These are phyloP conservation scores for Lepeophtheirus nordmannii DNA, from an alignment of 2,888 invertebrate species.

Conservation along the genomic window DNA sequence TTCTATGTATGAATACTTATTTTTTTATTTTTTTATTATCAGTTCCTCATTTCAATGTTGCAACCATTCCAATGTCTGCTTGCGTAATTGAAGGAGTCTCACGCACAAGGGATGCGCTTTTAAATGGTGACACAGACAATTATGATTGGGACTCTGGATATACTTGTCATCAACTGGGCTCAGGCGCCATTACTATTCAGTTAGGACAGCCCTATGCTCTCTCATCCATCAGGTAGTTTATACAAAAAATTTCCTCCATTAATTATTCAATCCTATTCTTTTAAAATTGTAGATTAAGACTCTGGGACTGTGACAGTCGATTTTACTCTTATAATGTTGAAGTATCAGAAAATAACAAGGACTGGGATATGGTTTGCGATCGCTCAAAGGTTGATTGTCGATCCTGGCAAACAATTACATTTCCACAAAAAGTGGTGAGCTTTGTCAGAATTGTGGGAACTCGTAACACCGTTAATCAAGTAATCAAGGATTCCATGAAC, in stretches of 20 bases:
- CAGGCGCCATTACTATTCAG: slow-evolving; percentile 85
- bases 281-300: slow-evolving; percentile 50
- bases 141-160: slow-evolving; percentile 99
- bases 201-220: slow-evolving; percentile 89
- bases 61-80: slow-evolving; percentile 73
- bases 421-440: slow-evolving; percentile 67
- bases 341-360: slow-evolving; percentile 69
- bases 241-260: not conserved
- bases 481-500: not conserved
- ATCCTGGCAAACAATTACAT: slow-evolving; percentile 85
- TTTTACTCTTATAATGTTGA: slow-evolving; percentile 92
- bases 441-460: slow-evolving; percentile 91
- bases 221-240: slow-evolving; percentile 54
- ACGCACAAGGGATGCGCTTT: slow-evolving; percentile 76
- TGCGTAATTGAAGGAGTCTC: slow-evolving; percentile 89
- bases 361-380: slow-evolving; percentile 82
- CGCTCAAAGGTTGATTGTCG: slow-evolving; percentile 66
- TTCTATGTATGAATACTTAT: not conserved
- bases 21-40: not conserved
- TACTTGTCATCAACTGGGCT: slow-evolving; percentile 76
- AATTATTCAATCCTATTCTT: not conserved
- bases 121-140: slow-evolving; percentile 84
- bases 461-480: slow-evolving; percentile 92
- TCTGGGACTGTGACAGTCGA: slow-evolving; percentile 94
- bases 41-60: slow-evolving; percentile 75